These are phyloP conservation scores for Argynnis bischoffii DNA, from an alignment of 2,888 invertebrate species.

Conservation along the genomic window DNA sequence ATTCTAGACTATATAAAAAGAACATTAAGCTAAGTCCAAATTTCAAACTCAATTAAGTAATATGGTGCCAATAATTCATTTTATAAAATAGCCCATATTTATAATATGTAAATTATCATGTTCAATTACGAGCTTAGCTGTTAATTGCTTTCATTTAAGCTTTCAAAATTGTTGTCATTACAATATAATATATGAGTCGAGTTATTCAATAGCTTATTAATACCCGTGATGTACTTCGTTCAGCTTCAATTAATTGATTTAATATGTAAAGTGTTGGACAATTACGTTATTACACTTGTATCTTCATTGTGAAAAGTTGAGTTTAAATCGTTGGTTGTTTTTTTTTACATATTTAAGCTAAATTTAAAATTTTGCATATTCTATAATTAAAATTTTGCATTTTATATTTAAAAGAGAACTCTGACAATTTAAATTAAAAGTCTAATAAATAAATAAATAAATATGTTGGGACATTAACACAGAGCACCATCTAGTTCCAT, in stretches of 20 bases:
- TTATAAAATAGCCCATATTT: not conserved
- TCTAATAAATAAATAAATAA: too few species aligned
- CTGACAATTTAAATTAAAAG: too few species aligned
- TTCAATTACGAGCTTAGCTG: conserved; percentile 18
- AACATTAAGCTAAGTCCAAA: too few species aligned
- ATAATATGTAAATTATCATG: conserved; percentile 11
- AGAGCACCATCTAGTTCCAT: too few species aligned
- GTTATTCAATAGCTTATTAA: conserved; percentile 13
- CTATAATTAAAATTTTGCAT: too few species aligned
- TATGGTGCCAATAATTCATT: not conserved
- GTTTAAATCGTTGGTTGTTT: too few species aligned
- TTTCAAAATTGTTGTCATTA: conserved; percentile 12
- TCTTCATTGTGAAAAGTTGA: too few species aligned
- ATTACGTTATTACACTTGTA: not conserved
- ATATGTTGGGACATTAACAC: too few species aligned
- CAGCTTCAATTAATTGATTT: conserved; percentile 2
- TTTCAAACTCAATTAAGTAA: not conserved
- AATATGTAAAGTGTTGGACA: not conserved
- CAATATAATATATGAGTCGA: conserved; percentile 9
- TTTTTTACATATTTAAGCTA: too few species aligned
- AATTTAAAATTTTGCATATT: too few species aligned
- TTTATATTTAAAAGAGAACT: too few species aligned
- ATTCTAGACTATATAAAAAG: too few species aligned
- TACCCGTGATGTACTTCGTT: conserved; percentile 8
- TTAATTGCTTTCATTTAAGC: conserved; percentile 13